Conservation (phyloP, 2,797 vertebrate species). For the Rallus crepitans region DNA sequence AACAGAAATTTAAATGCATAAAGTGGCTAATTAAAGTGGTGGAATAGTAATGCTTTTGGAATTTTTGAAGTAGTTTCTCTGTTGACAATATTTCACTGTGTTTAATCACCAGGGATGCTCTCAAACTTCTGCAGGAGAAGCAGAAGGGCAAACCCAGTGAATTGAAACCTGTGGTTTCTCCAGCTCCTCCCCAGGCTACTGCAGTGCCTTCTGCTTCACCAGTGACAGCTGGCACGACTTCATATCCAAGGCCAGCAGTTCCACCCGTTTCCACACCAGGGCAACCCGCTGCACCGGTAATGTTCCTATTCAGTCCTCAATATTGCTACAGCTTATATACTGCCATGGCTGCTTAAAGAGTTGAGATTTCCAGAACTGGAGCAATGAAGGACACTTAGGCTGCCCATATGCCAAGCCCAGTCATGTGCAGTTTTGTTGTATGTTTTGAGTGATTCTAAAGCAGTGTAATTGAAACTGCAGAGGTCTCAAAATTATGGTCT, state of each 20-base stretch:
- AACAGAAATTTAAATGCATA: background rate
- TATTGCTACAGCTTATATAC: background rate
- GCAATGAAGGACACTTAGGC: background rate
- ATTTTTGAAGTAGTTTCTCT: background rate
- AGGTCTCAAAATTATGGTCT: background rate
- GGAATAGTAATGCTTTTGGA: background rate
- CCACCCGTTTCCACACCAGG: conserved; percentile 89
- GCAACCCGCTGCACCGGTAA: conserved; percentile 86
- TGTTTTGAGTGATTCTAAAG: background rate
- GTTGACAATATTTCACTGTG: background rate
- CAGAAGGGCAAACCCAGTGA: conserved; percentile 60
- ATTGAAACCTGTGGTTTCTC: conserved; percentile 45
- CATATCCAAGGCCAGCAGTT: conserved; percentile 82
- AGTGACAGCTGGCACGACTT: conserved; percentile 36
- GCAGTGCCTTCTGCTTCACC: background rate
- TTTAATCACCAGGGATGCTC: conserved; percentile 86
- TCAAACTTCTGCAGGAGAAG: conserved; percentile 86
- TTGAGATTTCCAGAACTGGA: background rate
- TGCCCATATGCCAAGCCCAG: background rate
- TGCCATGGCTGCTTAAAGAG: background rate
- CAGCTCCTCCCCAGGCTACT: conserved; percentile 24
- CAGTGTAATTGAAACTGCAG: background rate
- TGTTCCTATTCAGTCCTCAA: background rate
- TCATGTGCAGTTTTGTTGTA: background rate
- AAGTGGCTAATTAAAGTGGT: background rate